phyloP scores from a whole-genome alignment of 2,888 invertebrate genomes.

The Campoletis raptor region DNA sequence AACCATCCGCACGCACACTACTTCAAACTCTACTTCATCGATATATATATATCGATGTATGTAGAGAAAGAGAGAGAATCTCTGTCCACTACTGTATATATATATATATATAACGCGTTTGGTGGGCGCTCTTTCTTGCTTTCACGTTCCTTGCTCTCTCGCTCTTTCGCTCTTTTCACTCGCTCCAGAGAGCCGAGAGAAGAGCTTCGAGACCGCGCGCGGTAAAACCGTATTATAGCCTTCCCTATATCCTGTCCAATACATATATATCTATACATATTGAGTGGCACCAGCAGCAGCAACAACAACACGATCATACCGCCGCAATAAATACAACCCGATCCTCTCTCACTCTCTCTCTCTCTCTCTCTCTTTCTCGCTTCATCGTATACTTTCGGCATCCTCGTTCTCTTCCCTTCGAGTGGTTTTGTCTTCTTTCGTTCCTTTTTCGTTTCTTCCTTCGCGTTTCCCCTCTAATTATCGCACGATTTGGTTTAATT shows the following conservation, averaged over 20 bases:
- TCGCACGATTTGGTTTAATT: slow-evolving; percentile 59
- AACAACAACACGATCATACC: slow-evolving; percentile 68
- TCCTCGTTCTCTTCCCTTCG: slow-evolving; percentile 19
- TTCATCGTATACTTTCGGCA: slow-evolving; percentile 34
- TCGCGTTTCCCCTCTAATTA: slow-evolving; percentile 51
- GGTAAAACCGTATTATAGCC: slow-evolving; percentile 82
- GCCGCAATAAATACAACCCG: slow-evolving; percentile 75
- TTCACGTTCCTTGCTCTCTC: slow-evolving; percentile 56
- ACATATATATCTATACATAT: slow-evolving; percentile 16
- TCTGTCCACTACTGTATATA: slow-evolving; percentile 1
- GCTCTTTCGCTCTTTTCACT: slow-evolving; percentile 40
- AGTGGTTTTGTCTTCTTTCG: slow-evolving; percentile 6
- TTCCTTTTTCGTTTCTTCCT: slow-evolving; percentile 5
- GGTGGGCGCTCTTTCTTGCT: slow-evolving; percentile 51
- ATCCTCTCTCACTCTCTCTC: neutral
- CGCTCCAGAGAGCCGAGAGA: slow-evolving; percentile 58
- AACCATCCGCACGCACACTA: slow-evolving; percentile 42
- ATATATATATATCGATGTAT: neutral
- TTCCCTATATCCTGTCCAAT: slow-evolving; percentile 77
- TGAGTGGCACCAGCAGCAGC: slow-evolving; percentile 43
- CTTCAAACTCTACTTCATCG: too few species aligned
- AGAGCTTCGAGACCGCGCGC: slow-evolving; percentile 72
- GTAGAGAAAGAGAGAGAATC: slow-evolving; percentile 10
- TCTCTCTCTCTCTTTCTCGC: slow-evolving; percentile 38
- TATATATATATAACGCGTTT: neutral